These are phyloP conservation scores for Alligator sinensis DNA, from an alignment of 2,113 vertebrate species.

Conservation along the genomic window DNA sequence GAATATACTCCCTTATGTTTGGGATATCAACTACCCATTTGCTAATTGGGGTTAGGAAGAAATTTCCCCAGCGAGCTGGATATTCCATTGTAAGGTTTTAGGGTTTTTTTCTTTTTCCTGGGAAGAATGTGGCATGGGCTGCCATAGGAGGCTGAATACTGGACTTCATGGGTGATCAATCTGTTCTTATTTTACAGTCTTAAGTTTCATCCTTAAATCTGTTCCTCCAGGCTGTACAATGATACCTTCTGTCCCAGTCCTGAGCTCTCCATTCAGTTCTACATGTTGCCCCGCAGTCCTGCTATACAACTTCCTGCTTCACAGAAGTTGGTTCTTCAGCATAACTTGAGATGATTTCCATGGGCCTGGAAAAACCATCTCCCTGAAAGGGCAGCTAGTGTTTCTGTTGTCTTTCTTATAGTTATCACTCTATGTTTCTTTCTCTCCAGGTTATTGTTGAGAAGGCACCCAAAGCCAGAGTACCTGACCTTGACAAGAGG, in stretches of 20 bases:
- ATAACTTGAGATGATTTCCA: not conserved
- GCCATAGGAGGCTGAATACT: conserved; percentile 20
- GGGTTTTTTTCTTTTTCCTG: not conserved
- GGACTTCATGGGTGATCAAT: not conserved
- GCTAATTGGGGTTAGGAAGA: not conserved
- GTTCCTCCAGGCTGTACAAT: not conserved
- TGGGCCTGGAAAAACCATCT: not conserved
- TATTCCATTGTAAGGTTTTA: not conserved
- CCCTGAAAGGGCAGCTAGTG: not conserved
- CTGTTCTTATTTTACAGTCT: not conserved
- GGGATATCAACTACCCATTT: not conserved
- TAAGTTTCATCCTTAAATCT: conserved; percentile 51
- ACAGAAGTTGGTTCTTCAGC: not conserved
- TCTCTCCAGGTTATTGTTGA: conserved; percentile 93
- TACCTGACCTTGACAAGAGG: conserved; percentile 96
- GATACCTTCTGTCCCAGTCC: not conserved
- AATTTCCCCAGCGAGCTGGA: not conserved
- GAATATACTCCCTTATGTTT: not conserved
- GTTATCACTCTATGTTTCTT: not conserved
- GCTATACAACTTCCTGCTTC: no score
- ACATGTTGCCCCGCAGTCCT: not conserved
- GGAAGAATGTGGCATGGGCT: not conserved
- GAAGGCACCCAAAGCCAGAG: conserved; percentile 91
- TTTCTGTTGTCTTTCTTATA: not conserved
- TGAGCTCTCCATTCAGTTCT: not conserved